Percentiles rank a stretch among this genome's conserved stretches.
Conservation (phyloP, 2,113 vertebrate species). For the Nesoenas mayeri region DNA sequence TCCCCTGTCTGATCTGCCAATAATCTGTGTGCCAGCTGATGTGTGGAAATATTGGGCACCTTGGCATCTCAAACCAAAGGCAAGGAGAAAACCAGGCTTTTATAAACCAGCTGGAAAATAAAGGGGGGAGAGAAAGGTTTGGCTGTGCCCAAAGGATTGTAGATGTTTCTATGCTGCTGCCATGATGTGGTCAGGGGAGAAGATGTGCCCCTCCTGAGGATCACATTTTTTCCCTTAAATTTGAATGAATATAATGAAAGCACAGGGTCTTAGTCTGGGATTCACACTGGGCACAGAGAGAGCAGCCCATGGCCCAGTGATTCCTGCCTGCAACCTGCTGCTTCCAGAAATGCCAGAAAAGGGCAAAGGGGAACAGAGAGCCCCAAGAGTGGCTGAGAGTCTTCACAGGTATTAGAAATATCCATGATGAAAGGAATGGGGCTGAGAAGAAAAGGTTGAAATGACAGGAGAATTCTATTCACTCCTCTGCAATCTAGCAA, state of each 20-base stretch:
- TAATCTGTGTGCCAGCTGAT: neutral
- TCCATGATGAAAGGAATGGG: neutral
- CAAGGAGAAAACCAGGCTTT: neutral
- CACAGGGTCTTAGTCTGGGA: neutral
- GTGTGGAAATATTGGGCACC: neutral
- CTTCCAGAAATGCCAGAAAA: slow-evolving; percentile 47
- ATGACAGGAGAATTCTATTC: slow-evolving; percentile 26
- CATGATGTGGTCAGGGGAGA: neutral
- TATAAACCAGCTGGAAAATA: neutral
- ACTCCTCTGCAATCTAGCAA: neutral
- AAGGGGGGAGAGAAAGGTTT: neutral
- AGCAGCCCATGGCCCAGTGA: neutral
- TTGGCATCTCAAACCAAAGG: neutral
- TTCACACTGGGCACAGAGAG: neutral
- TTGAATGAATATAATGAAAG: neutral
- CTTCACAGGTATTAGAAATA: slow-evolving; percentile 2
- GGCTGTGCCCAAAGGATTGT: neutral
- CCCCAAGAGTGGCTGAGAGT: neutral
- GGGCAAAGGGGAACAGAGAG: slow-evolving; percentile 9
- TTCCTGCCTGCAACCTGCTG: neutral
- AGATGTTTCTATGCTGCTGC: neutral
- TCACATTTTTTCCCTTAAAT: neutral
- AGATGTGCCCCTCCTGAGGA: neutral
- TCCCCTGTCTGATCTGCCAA: neutral
- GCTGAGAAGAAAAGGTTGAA: slow-evolving; percentile 49